phyloP scores from a whole-genome alignment of 2,888 invertebrate species.

The Osmoderma eremita region DNA sequence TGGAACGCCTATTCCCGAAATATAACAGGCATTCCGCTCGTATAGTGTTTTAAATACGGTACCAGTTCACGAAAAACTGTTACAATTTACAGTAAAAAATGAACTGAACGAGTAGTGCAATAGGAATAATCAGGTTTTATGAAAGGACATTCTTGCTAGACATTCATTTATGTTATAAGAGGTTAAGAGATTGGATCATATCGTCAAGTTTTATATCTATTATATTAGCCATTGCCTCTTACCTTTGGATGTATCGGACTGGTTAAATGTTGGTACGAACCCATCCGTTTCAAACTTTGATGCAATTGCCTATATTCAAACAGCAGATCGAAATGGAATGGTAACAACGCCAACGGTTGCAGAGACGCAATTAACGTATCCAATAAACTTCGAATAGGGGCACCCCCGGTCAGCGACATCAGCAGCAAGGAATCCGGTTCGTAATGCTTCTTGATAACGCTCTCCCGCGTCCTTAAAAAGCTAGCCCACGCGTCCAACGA shows the following conservation, averaged over 20 bases:
- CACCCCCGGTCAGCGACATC: constrained; percentile 70
- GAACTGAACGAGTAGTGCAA: too few relatives aligned
- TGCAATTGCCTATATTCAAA: constrained; percentile 82
- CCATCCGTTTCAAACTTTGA: constrained; percentile 78
- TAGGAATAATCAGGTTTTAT: too few relatives aligned
- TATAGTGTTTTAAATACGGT: too few relatives aligned
- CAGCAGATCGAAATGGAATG: constrained; percentile 83
- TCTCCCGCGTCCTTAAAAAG: constrained; percentile 85
- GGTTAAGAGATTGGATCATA: too few relatives aligned
- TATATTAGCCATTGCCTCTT: constrained; percentile 51
- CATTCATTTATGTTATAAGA: too few relatives aligned
- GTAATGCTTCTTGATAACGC: constrained; percentile 83
- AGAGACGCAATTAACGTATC: constrained; percentile 81
- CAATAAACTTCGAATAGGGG: constrained; percentile 71
- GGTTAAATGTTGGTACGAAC: constrained; percentile 59
- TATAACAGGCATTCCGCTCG: too few relatives aligned
- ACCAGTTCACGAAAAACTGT: too few relatives aligned
- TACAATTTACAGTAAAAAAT: too few relatives aligned
- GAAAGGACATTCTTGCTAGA: too few relatives aligned
- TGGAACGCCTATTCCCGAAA: too few relatives aligned
- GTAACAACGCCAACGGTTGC: constrained; percentile 81
- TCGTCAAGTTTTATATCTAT: too few relatives aligned
- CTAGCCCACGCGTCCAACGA: constrained; percentile 93
- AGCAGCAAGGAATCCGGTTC: constrained; percentile 78
- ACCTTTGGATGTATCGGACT: constrained; percentile 60